These are phyloP conservation scores for Corapipo altera DNA, from an alignment of 2,113 vertebrate species.

Conservation along the genomic window DNA sequence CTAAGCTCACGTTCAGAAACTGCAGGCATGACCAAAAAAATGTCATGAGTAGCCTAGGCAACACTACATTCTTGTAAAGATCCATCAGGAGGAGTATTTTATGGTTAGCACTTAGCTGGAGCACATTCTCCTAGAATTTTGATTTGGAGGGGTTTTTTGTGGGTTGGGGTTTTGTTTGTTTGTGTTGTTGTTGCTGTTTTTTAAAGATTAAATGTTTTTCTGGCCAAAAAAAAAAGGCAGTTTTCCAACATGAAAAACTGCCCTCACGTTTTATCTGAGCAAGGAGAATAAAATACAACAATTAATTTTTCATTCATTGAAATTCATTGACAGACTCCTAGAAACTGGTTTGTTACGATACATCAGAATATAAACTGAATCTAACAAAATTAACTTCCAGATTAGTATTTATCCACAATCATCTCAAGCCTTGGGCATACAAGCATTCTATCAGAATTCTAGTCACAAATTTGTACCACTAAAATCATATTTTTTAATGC, in stretches of 20 bases:
- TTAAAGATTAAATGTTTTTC: neutral
- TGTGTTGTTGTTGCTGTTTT: neutral
- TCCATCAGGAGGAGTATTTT: neutral
- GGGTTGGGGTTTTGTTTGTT: neutral
- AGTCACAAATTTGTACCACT: neutral
- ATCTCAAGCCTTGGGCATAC: neutral
- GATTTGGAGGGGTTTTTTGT: neutral
- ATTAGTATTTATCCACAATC: neutral
- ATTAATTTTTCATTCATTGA: neutral
- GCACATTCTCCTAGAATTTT: neutral
- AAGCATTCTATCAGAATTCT: neutral
- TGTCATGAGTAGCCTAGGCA: neutral
- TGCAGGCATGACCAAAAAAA: neutral
- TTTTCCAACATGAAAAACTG: neutral
- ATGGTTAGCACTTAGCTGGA: neutral
- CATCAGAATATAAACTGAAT: neutral
- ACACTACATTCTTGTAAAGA: neutral
- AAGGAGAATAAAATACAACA: neutral
- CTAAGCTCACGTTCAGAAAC: neutral
- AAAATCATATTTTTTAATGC: neutral
- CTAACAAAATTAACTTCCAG: neutral
- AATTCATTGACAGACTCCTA: neutral
- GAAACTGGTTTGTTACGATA: neutral
- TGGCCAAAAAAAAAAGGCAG: neutral
- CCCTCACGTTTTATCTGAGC: neutral